These are phyloP conservation scores for Halcyon chelicuti DNA, from an alignment of 2,797 vertebrate species.

Conservation along the genomic window DNA sequence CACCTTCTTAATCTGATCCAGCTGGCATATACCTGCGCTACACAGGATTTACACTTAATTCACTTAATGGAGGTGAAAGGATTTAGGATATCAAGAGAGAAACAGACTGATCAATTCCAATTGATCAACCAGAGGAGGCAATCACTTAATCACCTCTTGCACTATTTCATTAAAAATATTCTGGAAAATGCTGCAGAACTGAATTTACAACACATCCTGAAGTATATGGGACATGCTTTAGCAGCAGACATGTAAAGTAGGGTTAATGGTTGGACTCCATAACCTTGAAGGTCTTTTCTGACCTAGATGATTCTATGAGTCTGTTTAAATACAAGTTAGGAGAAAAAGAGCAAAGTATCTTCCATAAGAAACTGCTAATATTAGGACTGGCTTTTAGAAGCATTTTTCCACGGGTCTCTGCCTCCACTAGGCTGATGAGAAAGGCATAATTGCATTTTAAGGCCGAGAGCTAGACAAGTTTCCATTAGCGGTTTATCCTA, in stretches of 20 bases:
- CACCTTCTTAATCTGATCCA: conserved; percentile 48
- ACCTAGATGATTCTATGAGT: no score
- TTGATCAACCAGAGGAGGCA: background rate
- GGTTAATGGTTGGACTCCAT: no score
- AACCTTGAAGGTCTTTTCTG: no score
- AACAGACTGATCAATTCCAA: background rate
- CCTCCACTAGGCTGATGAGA: background rate
- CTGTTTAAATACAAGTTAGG: background rate
- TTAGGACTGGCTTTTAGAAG: background rate
- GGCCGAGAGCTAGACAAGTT: background rate
- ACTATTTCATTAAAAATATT: background rate
- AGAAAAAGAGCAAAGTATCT: background rate
- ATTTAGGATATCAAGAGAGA: background rate
- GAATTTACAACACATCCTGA: background rate
- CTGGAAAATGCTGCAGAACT: background rate
- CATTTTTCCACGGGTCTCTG: background rate
- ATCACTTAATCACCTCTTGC: background rate
- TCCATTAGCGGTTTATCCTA: conserved; percentile 9
- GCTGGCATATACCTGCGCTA: background rate
- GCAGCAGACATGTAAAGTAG: no score
- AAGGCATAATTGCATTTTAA: conserved; percentile 11
- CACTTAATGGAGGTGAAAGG: background rate
- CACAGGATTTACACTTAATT: conserved; percentile 47
- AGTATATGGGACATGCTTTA: background rate
- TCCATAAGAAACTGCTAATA: background rate